phyloP scores from a whole-genome alignment of 2,888 invertebrate genomes.

The Diarsia rubi region DNA sequence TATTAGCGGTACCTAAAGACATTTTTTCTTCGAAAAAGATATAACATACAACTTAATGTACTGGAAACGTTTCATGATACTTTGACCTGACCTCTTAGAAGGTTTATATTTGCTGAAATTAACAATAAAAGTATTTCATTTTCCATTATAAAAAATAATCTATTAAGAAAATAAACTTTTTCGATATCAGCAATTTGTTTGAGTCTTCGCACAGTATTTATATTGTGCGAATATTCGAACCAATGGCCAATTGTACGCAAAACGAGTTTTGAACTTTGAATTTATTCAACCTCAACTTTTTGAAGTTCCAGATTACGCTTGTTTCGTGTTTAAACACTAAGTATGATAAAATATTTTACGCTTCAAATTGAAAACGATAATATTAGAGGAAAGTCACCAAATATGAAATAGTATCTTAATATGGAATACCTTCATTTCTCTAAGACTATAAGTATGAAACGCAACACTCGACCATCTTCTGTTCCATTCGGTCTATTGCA shows the following conservation, averaged over 20 bases:
- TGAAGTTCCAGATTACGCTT: neutral
- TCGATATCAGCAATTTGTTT: neutral
- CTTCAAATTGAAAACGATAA: neutral
- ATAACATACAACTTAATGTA: neutral
- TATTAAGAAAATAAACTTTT: neutral
- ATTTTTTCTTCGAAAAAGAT: neutral
- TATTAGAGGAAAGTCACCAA: too few species aligned
- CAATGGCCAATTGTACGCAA: slow-evolving; percentile 14
- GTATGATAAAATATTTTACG: neutral
- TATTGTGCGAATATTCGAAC: neutral
- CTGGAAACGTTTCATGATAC: neutral
- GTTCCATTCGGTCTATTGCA: too few species aligned
- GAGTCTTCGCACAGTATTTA: neutral
- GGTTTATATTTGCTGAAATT: neutral
- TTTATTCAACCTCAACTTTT: slow-evolving; percentile 11
- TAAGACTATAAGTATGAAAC: too few species aligned
- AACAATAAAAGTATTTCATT: neutral
- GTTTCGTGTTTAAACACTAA: neutral
- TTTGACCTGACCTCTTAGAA: neutral
- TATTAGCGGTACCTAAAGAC: too few species aligned
- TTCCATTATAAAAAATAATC: neutral
- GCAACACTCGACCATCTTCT: too few species aligned
- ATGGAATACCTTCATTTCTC: too few species aligned
- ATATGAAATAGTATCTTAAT: too few species aligned
- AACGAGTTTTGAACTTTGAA: slow-evolving; percentile 37